Percentiles rank a stretch among this genome's conserved stretches.
phyloP scores from a whole-genome alignment of 2,888 invertebrate genomes.

The Hedychridium roseum region DNA sequence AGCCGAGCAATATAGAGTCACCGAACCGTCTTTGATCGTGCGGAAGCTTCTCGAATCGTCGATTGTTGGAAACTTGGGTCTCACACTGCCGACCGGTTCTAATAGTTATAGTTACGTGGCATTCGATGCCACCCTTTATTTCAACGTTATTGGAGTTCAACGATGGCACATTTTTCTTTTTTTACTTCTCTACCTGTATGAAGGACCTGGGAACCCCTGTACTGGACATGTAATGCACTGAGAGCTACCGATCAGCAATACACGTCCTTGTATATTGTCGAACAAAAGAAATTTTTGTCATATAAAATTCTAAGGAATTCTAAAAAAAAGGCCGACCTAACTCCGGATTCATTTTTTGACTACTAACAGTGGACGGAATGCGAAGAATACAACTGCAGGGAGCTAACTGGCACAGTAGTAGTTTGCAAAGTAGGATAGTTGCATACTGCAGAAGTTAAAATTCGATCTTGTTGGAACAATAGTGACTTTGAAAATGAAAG shows the following conservation, averaged over 20 bases:
- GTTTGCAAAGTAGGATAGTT: too few relatives aligned
- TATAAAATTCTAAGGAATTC: too few relatives aligned
- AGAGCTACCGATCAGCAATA: constrained; percentile 36
- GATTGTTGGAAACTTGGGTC: constrained; percentile 67
- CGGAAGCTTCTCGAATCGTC: constrained; percentile 56
- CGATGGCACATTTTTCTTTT: too few relatives aligned
- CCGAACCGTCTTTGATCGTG: constrained; percentile 55
- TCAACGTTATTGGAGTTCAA: neutral
- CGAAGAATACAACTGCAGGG: too few relatives aligned
- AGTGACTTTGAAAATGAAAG: too few relatives aligned
- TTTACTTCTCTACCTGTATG: constrained; percentile 62
- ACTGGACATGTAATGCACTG: constrained; percentile 74
- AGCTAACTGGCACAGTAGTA: too few relatives aligned
- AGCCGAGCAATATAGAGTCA: constrained; percentile 75
- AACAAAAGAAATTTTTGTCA: too few relatives aligned
- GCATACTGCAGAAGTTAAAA: too few relatives aligned
- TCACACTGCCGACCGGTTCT: constrained; percentile 70
- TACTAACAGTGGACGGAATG: too few relatives aligned
- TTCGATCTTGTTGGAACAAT: too few relatives aligned
- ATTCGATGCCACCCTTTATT: neutral
- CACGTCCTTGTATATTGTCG: constrained; percentile 45
- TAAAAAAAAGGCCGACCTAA: too few relatives aligned
- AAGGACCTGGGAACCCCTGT: constrained; percentile 76
- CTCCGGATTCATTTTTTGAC: too few relatives aligned
- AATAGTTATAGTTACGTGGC: constrained; percentile 30